Evolutionary conservation across 2,888 invertebrate genomes (phyloP).

Genomic region (Epinotia bilunana): DNA sequence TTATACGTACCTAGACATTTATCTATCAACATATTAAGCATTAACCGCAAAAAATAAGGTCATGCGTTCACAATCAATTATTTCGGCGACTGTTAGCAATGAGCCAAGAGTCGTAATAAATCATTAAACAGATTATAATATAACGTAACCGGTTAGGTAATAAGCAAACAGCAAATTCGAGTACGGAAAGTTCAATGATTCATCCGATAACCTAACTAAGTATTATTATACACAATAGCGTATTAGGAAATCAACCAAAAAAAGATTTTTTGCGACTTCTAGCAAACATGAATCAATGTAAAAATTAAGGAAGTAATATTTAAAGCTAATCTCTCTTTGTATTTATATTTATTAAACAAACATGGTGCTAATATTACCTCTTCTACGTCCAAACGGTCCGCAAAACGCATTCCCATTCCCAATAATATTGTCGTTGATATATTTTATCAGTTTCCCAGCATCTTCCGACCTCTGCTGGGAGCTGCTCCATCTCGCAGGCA

Average conservation of each 20-base stretch:
- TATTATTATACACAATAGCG: not conserved
- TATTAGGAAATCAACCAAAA: slow-evolving; percentile 17
- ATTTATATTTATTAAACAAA: not conserved
- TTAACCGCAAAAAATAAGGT: slow-evolving; percentile 16
- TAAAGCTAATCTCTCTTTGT: not conserved
- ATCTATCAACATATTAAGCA: slow-evolving; percentile 14
- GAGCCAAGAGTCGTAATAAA: slow-evolving; percentile 27
- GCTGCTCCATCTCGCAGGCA: slow-evolving; percentile 72
- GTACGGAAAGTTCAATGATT: slow-evolving; percentile 40
- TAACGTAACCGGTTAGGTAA: slow-evolving; percentile 38
- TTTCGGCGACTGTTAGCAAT: slow-evolving; percentile 13
- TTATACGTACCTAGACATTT: slow-evolving; percentile 29
- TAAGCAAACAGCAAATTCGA: slow-evolving; percentile 31
- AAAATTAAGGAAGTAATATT: not conserved
- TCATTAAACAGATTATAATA: slow-evolving; percentile 24
- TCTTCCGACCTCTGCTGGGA: slow-evolving; percentile 86
- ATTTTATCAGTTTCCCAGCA: slow-evolving; percentile 88
- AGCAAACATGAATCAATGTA: not conserved
- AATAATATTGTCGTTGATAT: slow-evolving; percentile 92
- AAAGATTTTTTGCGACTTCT: not conserved
- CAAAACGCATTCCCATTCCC: slow-evolving; percentile 92
- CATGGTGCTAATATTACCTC: slow-evolving; percentile 83
- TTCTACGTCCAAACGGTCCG: slow-evolving; percentile 92
- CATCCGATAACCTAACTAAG: slow-evolving; percentile 28
- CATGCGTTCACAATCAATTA: slow-evolving; percentile 22